These are phyloP conservation scores for Gouania willdenowi DNA, from an alignment of 2,797 vertebrate species.

Conservation along the genomic window DNA sequence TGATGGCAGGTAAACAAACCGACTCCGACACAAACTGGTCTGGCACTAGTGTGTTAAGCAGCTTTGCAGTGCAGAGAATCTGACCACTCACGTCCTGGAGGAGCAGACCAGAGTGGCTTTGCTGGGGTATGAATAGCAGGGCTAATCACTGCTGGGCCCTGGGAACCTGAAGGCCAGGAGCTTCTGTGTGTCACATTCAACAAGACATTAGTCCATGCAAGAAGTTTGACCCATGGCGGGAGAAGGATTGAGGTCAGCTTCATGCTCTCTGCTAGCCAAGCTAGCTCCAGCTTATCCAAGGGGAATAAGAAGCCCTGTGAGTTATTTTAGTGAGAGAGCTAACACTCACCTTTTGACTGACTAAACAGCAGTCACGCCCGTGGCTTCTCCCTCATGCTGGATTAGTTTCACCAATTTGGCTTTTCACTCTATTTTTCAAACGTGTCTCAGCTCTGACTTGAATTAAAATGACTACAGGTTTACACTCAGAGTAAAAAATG, in stretches of 20 bases:
- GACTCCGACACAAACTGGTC: not conserved
- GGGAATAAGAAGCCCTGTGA: conserved; percentile 10
- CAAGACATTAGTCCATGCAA: conserved; percentile 18
- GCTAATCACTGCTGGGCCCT: conserved; percentile 56
- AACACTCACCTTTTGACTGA: not conserved
- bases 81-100: conserved; percentile 25
- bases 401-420: no score
- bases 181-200: conserved; percentile 26
- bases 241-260: conserved; percentile 57
- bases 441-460: no score
- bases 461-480: no score
- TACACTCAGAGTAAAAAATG: no score
- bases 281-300: conserved; percentile 37
- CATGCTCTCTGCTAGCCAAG: conserved; percentile 28
- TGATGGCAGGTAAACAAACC: not conserved
- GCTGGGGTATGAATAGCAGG: conserved; percentile 58
- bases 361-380: conserved; percentile 3
- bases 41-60: conserved; percentile 6
- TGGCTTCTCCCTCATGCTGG: no score
- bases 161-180: conserved; percentile 32
- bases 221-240: conserved; percentile 51
- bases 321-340: conserved; percentile 19
- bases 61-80: conserved; percentile 22
- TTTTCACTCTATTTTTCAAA: no score
- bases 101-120: conserved; percentile 36